These are phyloP conservation scores for Sylvia atricapilla DNA, from an alignment of 2,113 vertebrate genomes.

Conservation along the genomic window DNA sequence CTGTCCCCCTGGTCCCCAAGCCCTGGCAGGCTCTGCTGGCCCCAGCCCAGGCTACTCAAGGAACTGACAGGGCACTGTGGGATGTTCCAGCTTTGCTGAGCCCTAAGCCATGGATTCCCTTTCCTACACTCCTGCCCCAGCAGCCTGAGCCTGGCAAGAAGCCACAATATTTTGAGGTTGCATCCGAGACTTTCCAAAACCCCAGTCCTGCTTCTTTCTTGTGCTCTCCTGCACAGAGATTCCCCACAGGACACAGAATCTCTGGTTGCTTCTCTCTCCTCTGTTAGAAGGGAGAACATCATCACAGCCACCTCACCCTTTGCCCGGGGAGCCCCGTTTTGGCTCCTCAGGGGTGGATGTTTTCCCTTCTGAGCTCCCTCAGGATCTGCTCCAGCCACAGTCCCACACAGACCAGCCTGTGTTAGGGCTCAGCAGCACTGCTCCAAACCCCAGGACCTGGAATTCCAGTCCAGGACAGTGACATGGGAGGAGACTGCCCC, in stretches of 20 bases:
- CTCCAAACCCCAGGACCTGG: background rate
- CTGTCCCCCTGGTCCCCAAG: background rate
- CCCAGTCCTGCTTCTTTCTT: background rate
- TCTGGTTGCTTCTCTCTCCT: background rate
- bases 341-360: background rate
- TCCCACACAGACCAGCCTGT: background rate
- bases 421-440: background rate
- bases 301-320: background rate
- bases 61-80: background rate
- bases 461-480: background rate
- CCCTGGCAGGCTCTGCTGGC: background rate
- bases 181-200: background rate
- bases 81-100: background rate
- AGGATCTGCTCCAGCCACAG: background rate
- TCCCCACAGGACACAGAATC: rapidly evolving
- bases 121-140: background rate
- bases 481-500: background rate
- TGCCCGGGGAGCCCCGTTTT: background rate
- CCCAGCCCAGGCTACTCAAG: background rate
- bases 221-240: background rate
- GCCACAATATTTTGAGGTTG: background rate
- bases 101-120: background rate
- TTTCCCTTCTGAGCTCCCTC: background rate
- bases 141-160: background rate
- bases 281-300: background rate